Evolutionary conservation across 2,888 invertebrate genomes (phyloP), one percentile per base, ranked within the genome.

Genomic region (Yponomeuta malinellus): DNA sequence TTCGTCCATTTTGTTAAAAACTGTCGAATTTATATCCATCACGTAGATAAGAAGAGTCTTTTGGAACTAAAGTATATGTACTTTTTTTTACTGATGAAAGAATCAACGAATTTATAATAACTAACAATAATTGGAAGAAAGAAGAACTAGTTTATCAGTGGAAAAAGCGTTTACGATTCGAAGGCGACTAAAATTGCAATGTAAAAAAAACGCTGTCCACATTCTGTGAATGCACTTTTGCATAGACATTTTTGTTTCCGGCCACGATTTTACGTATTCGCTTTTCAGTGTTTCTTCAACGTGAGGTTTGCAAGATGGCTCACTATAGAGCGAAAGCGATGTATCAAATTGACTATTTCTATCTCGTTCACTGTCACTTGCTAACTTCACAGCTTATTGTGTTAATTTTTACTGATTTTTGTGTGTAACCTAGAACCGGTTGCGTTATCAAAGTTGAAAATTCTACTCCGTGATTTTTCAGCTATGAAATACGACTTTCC

Each of bases 241-340:
- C 43, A 8, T 1, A 8, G 43, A 43, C 43, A 43, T 15, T 59
- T 59, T 12, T 63, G 23, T 64, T 65, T 65, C 65, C 65, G 65
- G 33, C 33, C 29, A 33, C 65, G 65, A 65, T 65, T 65, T 10
- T 5, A 65, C 65, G 29, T 59, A 15, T 0, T 10, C 31, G 31
- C 33, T 31, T 65, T 65, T 65, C 65, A 65, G 31, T 65, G 65
- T 65, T 23, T 33, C 65, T 65, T 65, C 65, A 12, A 31, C 9
- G 10, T 65, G 65, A 33, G 12, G 33, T 29, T 65, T 10, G 65
- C 65, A 65, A 65, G 33, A 31, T 65, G 29, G 65, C 33, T 23
- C 0, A 63, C 29, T 9, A 23, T 23, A 10, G 33, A 31, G 31
- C 65, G 12, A 8, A 33, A 31, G 6, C 1, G 33, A 65, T 65